Evolutionary conservation across 2,797 vertebrate species (phyloP).

Genomic region (Scolopax bukidnonensis): DNA sequence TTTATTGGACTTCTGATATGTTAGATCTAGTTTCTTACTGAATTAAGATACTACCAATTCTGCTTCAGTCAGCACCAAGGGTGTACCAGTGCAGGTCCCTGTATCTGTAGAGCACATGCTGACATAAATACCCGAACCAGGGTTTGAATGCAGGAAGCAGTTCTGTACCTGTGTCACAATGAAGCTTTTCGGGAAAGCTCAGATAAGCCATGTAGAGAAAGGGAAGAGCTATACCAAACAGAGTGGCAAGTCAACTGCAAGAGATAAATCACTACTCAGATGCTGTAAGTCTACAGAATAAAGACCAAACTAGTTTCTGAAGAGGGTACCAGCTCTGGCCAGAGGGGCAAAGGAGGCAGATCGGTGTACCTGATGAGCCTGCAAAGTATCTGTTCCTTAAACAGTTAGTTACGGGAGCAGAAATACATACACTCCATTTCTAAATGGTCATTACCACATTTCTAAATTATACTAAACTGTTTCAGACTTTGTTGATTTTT

Average conservation of each 20-base stretch:
- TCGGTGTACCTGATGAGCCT: not conserved
- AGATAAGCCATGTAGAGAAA: not conserved
- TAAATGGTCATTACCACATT: not conserved
- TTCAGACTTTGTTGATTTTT: constrained; percentile 9
- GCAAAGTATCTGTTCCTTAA: not conserved
- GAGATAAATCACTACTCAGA: not conserved
- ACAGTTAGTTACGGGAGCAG: not conserved
- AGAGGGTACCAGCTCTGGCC: not conserved
- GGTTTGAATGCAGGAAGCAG: not conserved
- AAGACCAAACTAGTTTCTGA: not conserved
- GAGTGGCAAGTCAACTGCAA: not conserved
- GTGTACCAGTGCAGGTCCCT: not conserved
- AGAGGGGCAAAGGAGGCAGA: not conserved
- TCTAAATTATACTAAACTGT: not conserved
- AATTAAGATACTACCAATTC: not conserved
- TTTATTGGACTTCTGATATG: not conserved
- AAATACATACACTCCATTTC: not conserved
- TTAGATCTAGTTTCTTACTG: not conserved
- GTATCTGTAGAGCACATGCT: not conserved
- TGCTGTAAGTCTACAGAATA: not conserved
- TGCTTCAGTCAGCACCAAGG: not conserved
- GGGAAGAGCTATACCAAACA: not conserved
- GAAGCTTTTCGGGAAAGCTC: not conserved
- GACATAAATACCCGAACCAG: not conserved
- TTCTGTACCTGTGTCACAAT: not conserved